phyloP scores from a whole-genome alignment of 2,888 invertebrate species.

The Caenorhabditis auriculariae region DNA sequence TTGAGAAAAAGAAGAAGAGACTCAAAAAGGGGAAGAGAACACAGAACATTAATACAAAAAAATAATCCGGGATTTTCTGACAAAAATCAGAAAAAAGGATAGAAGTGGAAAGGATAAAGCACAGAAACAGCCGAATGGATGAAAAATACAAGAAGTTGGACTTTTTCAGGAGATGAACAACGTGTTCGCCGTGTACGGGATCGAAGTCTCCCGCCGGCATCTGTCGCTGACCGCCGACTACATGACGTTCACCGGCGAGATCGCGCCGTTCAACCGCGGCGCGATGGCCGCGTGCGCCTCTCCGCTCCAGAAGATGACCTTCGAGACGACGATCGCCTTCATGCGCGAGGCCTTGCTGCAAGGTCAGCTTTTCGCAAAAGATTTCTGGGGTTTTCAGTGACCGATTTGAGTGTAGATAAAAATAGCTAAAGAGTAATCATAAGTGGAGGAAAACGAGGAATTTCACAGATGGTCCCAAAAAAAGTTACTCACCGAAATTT shows the following conservation, averaged over 20 bases:
- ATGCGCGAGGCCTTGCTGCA: conserved; percentile 77
- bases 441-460: too few relatives aligned
- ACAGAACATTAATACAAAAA: too few relatives aligned
- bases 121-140: too few relatives aligned
- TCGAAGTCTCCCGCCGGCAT: conserved; percentile 90
- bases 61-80: too few relatives aligned
- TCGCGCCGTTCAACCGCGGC: conserved; percentile 83
- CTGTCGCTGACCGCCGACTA: conserved; percentile 90
- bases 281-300: conserved; percentile 87
- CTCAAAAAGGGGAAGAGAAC: too few relatives aligned
- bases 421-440: too few relatives aligned
- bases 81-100: too few relatives aligned
- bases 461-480: too few relatives aligned
- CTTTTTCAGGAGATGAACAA: conserved; percentile 78
- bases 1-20: too few relatives aligned
- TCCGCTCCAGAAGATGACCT: conserved; percentile 95
- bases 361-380: conserved; percentile 65
- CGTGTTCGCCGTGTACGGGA: conserved; percentile 96
- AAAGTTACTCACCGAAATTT: too few relatives aligned
- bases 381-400: background rate
- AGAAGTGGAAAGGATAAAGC: too few relatives aligned
- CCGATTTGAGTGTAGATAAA: too few relatives aligned
- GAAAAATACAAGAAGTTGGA: conserved; percentile 1
- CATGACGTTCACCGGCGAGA: conserved; percentile 91
- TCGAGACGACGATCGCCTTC: conserved; percentile 87